Conservation (phyloP, 2,113 vertebrate genomes). For the Vanacampus margaritifer region DNA sequence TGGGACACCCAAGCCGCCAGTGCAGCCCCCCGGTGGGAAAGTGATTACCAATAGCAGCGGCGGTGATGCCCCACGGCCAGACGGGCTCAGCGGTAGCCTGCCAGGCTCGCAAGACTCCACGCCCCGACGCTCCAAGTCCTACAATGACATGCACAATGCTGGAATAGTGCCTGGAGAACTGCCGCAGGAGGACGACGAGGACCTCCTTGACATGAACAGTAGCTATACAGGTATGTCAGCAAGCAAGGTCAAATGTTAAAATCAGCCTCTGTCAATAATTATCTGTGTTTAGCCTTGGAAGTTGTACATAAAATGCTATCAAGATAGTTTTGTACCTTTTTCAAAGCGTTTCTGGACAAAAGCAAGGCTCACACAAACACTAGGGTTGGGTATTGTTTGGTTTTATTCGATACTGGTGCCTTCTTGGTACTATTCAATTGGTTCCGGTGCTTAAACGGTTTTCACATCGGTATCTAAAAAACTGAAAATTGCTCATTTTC, state of each 20-base stretch:
- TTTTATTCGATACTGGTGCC: too few relatives aligned
- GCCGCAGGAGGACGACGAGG: conserved; percentile 89
- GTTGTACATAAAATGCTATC: background rate
- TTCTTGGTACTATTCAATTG: too few relatives aligned
- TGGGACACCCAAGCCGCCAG: conserved; percentile 98
- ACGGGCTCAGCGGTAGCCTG: conserved; percentile 74
- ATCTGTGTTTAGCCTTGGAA: too few relatives aligned
- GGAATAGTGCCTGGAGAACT: conserved; percentile 91
- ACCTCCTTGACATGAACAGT: conserved; percentile 96
- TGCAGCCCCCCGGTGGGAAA: conserved; percentile 94
- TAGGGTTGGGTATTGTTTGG: too few relatives aligned
- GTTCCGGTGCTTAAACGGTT: too few relatives aligned
- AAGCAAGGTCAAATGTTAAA: background rate
- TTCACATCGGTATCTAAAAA: too few relatives aligned
- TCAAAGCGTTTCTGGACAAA: background rate
- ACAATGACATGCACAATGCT: conserved; percentile 99
- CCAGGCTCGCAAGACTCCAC: conserved; percentile 89
- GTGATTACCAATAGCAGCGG: conserved; percentile 80
- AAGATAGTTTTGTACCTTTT: background rate
- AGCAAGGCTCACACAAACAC: background rate
- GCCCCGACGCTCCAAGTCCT: conserved; percentile 92
- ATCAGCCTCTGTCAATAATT: too few relatives aligned
- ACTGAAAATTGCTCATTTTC: too few relatives aligned
- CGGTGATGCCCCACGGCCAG: conserved; percentile 86
- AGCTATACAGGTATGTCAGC: conserved; percentile 91